Base-by-base conservation (phyloP, 2,797 vertebrate species). In the Hydrolagus colliei region DNA sequence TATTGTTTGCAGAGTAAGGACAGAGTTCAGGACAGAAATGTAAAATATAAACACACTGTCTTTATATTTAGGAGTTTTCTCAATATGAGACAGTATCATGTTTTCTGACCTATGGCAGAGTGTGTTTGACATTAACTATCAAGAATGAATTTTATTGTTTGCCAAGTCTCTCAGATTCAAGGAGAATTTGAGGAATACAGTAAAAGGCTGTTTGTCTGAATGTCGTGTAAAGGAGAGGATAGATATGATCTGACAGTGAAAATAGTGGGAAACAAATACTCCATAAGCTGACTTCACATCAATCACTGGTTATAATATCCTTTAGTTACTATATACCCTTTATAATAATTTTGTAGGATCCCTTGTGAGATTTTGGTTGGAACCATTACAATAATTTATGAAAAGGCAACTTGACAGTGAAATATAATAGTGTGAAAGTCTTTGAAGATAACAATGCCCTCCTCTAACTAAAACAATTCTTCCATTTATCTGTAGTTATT, bases 1-100 rank as follows among this genome's bases (percentile, higher is more conserved):
- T 76, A 65, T 78, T 86, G 71, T 67, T 86, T 76, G 59, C 18
- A 77, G 88, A 87, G 88, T 88, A 35, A 84, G 71, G 41, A 20
- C 52, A 68, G 65, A 11, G 41, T 52, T 52, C 41, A 6, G 41
- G 41, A 52, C 41, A 52, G 41, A 52, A 52, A 52, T 52, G 20
- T 10, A 84, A 65, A 80, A 71, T 41, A 20, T 18, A 32, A 35
- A 82, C 35, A 18, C 41, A 67, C 20, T 84, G 27, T 84, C 10
- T 41, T 84, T 35, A 68, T 65, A 41, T 84, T 84, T 32, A 68
- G 65, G 9, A 68, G 5, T 71, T 84, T 84, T 67, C 65, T 41
- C 27, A 18, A 41, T 35, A 11, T 41, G 32, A 20, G 18, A 9
- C 32, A 68, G 32, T 84, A 84, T 84, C 41, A 68, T 10, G 10